Percentiles rank a stretch among this genome's conserved stretches.
Conservation (phyloP, 2,888 invertebrate genomes). For the Parnassius smintheus region DNA sequence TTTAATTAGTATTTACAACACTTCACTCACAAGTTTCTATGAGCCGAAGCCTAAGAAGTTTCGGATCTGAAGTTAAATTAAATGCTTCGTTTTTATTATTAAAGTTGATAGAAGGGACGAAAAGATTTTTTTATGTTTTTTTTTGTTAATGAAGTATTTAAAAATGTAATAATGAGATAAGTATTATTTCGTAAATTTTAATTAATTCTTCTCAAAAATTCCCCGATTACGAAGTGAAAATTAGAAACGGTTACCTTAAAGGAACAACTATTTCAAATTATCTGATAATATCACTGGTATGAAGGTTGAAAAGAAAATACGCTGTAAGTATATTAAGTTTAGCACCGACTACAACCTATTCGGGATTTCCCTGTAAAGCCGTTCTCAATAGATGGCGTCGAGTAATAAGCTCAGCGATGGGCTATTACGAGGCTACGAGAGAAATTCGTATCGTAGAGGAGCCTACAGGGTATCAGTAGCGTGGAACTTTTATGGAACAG, state of each 20-base stretch:
- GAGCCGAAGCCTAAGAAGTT: constrained; percentile 34
- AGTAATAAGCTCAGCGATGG: constrained; percentile 77
- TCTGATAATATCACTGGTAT: constrained; percentile 45
- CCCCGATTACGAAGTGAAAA: not conserved
- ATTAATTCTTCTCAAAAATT: constrained; percentile 31
- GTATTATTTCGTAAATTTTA: constrained; percentile 25
- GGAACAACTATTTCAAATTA: constrained; percentile 17
- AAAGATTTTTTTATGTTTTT: constrained; percentile 43
- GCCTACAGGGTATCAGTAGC: constrained; percentile 56
- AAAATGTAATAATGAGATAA: not conserved
- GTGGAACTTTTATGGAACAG: constrained; percentile 62
- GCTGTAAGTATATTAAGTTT: constrained; percentile 62
- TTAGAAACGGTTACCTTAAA: no score
- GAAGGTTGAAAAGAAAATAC: constrained; percentile 54
- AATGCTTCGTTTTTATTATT: constrained; percentile 36
- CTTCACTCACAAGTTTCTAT: constrained; percentile 44
- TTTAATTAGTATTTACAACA: constrained; percentile 62
- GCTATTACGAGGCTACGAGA: constrained; percentile 69
- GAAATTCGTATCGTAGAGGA: constrained; percentile 66
- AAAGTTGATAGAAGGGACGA: constrained; percentile 41
- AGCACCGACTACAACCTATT: constrained; percentile 69
- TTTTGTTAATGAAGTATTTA: not conserved
- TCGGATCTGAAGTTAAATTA: constrained; percentile 34
- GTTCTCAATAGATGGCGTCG: constrained; percentile 76
- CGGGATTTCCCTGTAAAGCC: constrained; percentile 77